Evolutionary conservation across 2,888 invertebrate genomes (phyloP).

Genomic region (Volucella bombylans): DNA sequence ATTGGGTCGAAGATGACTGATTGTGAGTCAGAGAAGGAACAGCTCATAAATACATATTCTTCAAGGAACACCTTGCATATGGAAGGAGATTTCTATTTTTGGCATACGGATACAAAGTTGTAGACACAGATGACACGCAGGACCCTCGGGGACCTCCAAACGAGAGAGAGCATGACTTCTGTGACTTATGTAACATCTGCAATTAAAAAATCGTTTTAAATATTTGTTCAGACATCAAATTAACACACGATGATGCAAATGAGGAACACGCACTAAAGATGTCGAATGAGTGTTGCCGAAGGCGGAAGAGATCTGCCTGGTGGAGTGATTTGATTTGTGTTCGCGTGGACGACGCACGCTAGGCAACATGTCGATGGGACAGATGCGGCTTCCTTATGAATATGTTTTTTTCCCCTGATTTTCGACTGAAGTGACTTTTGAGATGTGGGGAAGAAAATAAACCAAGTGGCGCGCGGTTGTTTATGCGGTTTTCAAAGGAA

Average conservation of each 20-base stretch:
- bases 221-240: constrained; percentile 74
- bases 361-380: not conserved
- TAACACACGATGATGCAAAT: constrained; percentile 73
- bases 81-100: constrained; percentile 61
- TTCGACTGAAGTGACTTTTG: too few species aligned
- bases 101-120: constrained; percentile 4
- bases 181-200: constrained; percentile 73
- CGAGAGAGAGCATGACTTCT: constrained; percentile 34
- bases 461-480: too few species aligned
- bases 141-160: constrained; percentile 62
- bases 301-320: constrained; percentile 33
- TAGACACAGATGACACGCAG: constrained; percentile 42
- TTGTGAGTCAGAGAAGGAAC: constrained; percentile 29
- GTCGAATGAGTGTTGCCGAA: constrained; percentile 27
- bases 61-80: constrained; percentile 57
- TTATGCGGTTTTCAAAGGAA: too few species aligned
- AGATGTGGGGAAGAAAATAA: too few species aligned
- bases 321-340: constrained; percentile 62
- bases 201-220: constrained; percentile 72
- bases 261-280: constrained; percentile 68
- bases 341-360: constrained; percentile 42
- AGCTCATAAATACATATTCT: constrained; percentile 51
- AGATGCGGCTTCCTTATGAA: constrained; percentile 10
- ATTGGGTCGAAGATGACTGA: constrained; percentile 44
- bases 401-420: too few species aligned